Evolutionary conservation across 2,888 invertebrate species (phyloP), one percentile per base, ranked within the genome.

Genomic region (Luperina nickerlii): DNA sequence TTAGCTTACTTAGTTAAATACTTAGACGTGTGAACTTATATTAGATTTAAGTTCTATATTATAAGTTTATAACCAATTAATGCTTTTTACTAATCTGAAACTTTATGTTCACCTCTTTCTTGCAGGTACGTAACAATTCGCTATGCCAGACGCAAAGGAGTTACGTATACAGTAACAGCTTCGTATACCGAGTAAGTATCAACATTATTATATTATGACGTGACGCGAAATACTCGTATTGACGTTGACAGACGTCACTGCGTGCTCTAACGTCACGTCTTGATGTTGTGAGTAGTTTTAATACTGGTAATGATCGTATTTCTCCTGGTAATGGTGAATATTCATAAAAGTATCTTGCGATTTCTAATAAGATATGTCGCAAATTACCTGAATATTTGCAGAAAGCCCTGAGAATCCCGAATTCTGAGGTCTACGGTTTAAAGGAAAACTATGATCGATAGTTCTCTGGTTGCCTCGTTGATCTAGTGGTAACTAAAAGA

Each of bases 51-150:
- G 15, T 69, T 60, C 6, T 24, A 27, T 27, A 18, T 77, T 18
- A 24, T 71, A 71, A 83, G 63, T 51, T 38, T 9, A n/a, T 54
- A 69, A 66, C 48, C 9, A 83, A 51, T 45, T 8, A 74, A 76
- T 72, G 42, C 79, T 74, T 76, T 80, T 70, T 85, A 85, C 86
- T 85, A 81, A 83, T 79, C 82, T 78, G 76, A 69, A 77, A 74
- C 51, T 77, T 86, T 84, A 83, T 79, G 77, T 87, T 88, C 85
- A 73, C 78, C 0, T 81, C 66, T 89, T 88, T 86, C 82, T 91
- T 92, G 74, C 93, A 93, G 93, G 94, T 94, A 93, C 90, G 93
- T 92, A 87, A 87, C 90, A 87, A 79, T 87, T 91, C 91, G 87
- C 82, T 90, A 91, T 90, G 89, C 90, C 84, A 87, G 86, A 83